Evolutionary conservation across 2,797 vertebrate species (phyloP), one percentile per base, ranked within the genome.

Genomic region (Anguilla obscura): DNA sequence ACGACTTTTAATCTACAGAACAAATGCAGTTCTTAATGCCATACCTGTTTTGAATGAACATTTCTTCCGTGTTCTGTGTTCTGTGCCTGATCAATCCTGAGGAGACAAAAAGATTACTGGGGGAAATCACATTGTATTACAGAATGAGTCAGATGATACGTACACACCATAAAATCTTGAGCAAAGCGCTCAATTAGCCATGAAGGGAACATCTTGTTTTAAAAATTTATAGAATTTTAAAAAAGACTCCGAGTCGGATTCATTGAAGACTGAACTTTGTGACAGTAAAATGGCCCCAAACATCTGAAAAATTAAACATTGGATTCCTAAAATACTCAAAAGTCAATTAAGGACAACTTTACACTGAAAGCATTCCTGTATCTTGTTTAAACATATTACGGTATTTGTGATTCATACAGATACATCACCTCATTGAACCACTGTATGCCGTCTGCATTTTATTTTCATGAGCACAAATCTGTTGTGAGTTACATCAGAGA

Each of bases 101-200:
- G 79, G 79, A 82, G 40, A 18, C 36, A 79, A 79, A 79, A 18
- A 45, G 33, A 36, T 50, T n/a, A 82, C 45, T 6, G 24, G 21
- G 45, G 45, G 79, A 82, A 50, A 48, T 82, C 79, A 50, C 45
- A 50, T 50, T 82, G n/a, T 50, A 82, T 50, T 82, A 82, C 8
- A 50, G 45, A 82, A 82, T 50, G 79, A 82, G 45, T 50, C 40
- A 45, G 76, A 82, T 82, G 79, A n/a, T 82, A 82, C 45, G 45
- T 48, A n/a, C 21, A 50, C 36, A 50, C 45, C 21, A 50, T 48
- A 82, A 24, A 82, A 50, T 82, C 45, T 48, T 14, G 33, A 76
- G 74, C 30, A 76, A 76, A n/a, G 36, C 12, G 33, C 14, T 40
- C 74, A 40, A 16, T 76, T 82, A 82, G 21, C 79, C 79, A 82